These are phyloP conservation scores for Dendronephthya gigantea DNA, from an alignment of 64 coral and sea anemone species.

Conservation along the genomic window DNA sequence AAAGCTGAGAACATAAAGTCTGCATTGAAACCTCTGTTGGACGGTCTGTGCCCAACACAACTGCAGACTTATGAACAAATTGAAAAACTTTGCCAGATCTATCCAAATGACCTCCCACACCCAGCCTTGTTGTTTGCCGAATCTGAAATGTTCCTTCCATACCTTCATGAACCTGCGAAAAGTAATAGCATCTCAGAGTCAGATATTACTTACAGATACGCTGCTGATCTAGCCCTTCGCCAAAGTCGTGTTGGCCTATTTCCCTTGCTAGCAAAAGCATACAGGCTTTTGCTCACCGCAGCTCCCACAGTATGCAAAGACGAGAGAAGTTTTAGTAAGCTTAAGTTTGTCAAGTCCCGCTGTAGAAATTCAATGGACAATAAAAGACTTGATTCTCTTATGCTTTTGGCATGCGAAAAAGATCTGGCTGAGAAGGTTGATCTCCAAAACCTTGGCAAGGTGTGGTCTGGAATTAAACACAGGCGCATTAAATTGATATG, in stretches of 20 bases:
- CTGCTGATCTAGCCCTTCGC: not conserved
- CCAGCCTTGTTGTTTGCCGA: not conserved
- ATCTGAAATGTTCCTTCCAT: not conserved
- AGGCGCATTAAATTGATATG: not conserved
- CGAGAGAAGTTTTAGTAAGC: not conserved
- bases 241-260: not conserved
- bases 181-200: not conserved
- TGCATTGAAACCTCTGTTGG: not conserved
- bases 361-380: not conserved
- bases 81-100: not conserved
- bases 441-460: not conserved
- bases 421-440: not conserved
- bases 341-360: not conserved
- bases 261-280: not conserved
- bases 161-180: not conserved
- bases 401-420: not conserved
- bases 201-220: not conserved
- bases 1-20: not conserved
- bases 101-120: not conserved
- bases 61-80: not conserved
- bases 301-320: not conserved
- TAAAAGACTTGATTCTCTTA: not conserved
- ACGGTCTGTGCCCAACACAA: not conserved
- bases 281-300: not conserved
- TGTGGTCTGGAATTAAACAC: not conserved